These are phyloP conservation scores for Patella caerulea DNA, from an alignment of 2,888 invertebrate genomes.

Conservation along the genomic window DNA sequence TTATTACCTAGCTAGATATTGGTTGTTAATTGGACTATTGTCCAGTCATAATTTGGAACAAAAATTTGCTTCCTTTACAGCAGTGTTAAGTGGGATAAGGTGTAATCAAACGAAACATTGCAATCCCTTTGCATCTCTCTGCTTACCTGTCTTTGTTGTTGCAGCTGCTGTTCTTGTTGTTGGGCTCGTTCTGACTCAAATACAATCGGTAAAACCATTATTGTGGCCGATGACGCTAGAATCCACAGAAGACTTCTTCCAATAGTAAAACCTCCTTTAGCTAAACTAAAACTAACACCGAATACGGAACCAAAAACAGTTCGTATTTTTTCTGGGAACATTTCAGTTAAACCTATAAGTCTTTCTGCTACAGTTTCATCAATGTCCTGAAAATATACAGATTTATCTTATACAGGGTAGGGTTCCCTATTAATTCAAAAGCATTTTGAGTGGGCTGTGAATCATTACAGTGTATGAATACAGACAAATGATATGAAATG, in stretches of 20 bases:
- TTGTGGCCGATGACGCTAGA: constrained; percentile 91
- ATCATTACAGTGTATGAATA: no score
- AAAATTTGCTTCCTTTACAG: no score
- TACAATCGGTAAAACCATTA: constrained; percentile 93
- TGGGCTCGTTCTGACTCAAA: constrained; percentile 96
- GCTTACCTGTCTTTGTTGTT: constrained; percentile 92
- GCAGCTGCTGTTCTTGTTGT: constrained; percentile 92
- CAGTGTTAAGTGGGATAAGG: no score
- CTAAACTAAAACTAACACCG: constrained; percentile 36
- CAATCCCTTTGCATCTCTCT: neutral
- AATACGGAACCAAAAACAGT: constrained; percentile 70
- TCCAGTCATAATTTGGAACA: no score
- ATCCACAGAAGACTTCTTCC: constrained; percentile 86
- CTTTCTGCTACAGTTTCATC: constrained; percentile 86
- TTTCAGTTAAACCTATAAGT: constrained; percentile 92
- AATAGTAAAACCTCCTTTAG: constrained; percentile 53
- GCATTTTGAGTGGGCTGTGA: no score
- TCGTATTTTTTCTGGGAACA: constrained; percentile 92
- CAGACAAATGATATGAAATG: no score
- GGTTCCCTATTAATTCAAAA: no score
- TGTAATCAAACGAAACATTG: no score
- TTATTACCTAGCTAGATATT: no score
- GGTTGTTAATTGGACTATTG: no score
- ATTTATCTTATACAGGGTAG: no score
- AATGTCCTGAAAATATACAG: constrained; percentile 37